phyloP scores from a whole-genome alignment of 2,888 invertebrate species.

The Meiosimyza platycephala region DNA sequence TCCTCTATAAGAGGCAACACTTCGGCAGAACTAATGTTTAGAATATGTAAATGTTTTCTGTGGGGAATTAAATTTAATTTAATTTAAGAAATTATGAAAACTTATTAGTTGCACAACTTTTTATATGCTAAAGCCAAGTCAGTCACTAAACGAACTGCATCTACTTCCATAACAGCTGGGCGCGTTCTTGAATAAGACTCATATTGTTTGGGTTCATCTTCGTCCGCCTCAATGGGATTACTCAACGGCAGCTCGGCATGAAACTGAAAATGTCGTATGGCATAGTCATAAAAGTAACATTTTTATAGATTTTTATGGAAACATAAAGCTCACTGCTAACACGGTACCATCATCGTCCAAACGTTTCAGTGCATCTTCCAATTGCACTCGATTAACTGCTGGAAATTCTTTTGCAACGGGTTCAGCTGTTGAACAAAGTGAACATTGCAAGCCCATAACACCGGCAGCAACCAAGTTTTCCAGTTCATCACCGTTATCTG shows the following conservation, averaged over 20 bases:
- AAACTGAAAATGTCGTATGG: conserved; percentile 69
- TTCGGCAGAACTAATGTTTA: conserved; percentile 75
- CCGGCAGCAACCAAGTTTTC: conserved; percentile 73
- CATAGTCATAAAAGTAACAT: neutral
- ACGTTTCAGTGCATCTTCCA: conserved; percentile 71
- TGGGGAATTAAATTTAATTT: neutral
- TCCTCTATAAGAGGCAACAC: conserved; percentile 72
- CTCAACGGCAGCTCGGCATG: conserved; percentile 76
- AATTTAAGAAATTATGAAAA: neutral
- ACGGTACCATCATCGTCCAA: conserved; percentile 73
- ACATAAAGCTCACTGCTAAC: conserved; percentile 70
- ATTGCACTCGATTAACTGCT: conserved; percentile 70
- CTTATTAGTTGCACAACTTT: conserved; percentile 39
- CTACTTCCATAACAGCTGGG: conserved; percentile 75
- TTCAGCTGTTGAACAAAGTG: conserved; percentile 76
- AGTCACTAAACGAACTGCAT: conserved; percentile 73
- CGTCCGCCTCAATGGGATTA: conserved; percentile 49
- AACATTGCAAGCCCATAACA: conserved; percentile 81
- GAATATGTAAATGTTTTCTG: conserved; percentile 75
- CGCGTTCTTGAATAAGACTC: conserved; percentile 74
- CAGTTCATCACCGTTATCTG: conserved; percentile 74
- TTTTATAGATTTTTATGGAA: neutral
- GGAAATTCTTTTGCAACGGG: conserved; percentile 73
- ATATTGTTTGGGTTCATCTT: conserved; percentile 72
- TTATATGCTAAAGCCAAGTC: conserved; percentile 67